These are phyloP conservation scores for Eueides isabella DNA, from an alignment of 1,140 invertebrate species.

Conservation along the genomic window DNA sequence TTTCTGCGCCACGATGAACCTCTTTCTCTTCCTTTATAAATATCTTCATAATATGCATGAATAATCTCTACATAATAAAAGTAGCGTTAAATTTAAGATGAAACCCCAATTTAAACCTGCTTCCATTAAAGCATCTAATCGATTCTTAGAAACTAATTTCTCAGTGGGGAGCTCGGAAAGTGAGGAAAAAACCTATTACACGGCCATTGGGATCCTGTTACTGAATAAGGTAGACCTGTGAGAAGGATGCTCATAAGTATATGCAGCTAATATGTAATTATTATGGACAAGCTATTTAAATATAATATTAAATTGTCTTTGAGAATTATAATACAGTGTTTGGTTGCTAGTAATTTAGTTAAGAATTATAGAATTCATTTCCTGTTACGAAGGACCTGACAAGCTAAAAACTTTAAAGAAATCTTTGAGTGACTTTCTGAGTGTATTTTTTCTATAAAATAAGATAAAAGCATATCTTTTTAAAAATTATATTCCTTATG, in stretches of 20 bases:
- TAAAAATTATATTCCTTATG: too few species aligned
- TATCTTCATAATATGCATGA: too few species aligned
- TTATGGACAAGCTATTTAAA: neutral
- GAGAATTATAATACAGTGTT: neutral
- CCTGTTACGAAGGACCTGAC: too few species aligned
- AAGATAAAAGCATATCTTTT: too few species aligned
- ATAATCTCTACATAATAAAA: neutral
- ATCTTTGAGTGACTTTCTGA: too few species aligned
- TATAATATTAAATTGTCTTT: neutral
- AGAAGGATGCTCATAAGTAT: neutral
- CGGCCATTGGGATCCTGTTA: conserved; percentile 40
- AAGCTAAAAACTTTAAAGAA: too few species aligned
- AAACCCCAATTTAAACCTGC: neutral
- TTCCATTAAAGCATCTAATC: conserved; percentile 23
- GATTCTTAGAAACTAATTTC: conserved; percentile 38
- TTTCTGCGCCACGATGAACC: too few species aligned
- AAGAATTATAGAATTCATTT: too few species aligned
- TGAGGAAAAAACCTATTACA: conserved; percentile 43
- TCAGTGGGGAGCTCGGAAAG: conserved; percentile 26
- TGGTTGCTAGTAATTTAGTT: neutral
- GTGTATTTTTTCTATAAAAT: too few species aligned
- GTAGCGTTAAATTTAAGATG: neutral
- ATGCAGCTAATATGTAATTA: neutral
- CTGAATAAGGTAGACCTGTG: conserved; percentile 6
- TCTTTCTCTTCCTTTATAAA: too few species aligned